Evolutionary conservation across 2,888 invertebrate species (phyloP).

Genomic region (Anagyrus pseudococci): DNA sequence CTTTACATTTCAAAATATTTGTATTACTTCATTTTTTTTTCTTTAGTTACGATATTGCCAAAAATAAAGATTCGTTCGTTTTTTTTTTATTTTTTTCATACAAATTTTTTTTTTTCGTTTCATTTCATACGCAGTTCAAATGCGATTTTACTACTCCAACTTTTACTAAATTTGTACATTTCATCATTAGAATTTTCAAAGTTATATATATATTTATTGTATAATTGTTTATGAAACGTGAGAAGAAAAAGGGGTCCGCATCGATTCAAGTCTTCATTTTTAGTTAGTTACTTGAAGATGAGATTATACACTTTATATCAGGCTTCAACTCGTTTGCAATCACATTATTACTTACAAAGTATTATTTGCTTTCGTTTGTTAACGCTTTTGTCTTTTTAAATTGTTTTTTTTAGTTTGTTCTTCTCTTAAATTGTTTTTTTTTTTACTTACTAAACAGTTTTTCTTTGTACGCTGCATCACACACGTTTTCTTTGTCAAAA

Average conservation of each 20-base stretch:
- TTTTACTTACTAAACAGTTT: constrained; percentile 32
- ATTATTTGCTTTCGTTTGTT: neutral
- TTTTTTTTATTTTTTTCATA: constrained; percentile 29
- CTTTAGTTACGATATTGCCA: constrained; percentile 53
- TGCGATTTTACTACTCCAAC: constrained; percentile 42
- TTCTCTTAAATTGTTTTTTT: neutral
- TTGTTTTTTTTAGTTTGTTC: constrained; percentile 15
- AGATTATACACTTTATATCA: too few relatives aligned
- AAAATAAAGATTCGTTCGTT: constrained; percentile 50
- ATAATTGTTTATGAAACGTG: neutral
- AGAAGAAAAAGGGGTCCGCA: neutral
- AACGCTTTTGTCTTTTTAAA: constrained; percentile 9
- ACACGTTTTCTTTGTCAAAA: constrained; percentile 13
- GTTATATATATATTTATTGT: constrained; percentile 1
- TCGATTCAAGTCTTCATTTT: too few relatives aligned
- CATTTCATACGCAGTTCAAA: constrained; percentile 40
- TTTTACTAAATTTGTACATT: constrained; percentile 57
- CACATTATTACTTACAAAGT: too few relatives aligned
- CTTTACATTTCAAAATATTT: constrained; percentile 3
- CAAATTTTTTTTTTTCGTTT: constrained; percentile 33
- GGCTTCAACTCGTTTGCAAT: too few relatives aligned
- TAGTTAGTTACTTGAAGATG: too few relatives aligned
- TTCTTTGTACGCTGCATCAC: constrained; percentile 45
- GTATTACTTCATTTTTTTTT: constrained; percentile 27
- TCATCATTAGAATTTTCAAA: constrained; percentile 51